Percentiles rank a stretch among this genome's conserved stretches.
Conservation (phyloP, 2,113 vertebrate genomes). For the Centropus unirufus region DNA sequence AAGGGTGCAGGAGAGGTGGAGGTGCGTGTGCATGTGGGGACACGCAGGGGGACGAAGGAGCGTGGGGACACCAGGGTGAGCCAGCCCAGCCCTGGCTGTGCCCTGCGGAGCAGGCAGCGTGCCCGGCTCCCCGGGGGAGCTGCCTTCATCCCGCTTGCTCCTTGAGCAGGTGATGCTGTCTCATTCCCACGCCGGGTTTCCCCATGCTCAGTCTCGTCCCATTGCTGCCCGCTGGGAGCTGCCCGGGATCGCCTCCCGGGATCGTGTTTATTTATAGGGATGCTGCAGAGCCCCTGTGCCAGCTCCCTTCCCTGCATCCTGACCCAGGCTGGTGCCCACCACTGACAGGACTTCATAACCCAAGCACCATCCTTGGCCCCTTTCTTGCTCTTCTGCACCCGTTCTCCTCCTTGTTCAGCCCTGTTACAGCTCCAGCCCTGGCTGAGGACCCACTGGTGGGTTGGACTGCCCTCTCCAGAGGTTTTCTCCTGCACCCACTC, state of each 20-base stretch:
- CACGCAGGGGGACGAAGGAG: rapidly evolving
- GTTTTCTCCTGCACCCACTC: not conserved
- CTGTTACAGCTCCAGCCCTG: not conserved
- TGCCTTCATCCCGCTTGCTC: not conserved
- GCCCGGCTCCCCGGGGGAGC: not conserved
- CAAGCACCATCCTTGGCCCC: not conserved
- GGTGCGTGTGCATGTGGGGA: rapidly evolving
- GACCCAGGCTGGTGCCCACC: too few relatives aligned
- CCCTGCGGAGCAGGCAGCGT: not conserved
- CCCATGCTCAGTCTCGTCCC: not conserved
- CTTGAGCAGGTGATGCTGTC: not conserved
- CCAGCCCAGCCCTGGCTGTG: rapidly evolving
- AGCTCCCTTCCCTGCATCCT: not conserved
- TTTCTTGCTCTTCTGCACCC: not conserved
- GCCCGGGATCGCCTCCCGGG: rapidly evolving
- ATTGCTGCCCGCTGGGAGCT: rapidly evolving
- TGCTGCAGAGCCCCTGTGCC: not conserved
- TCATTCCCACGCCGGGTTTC: not conserved
- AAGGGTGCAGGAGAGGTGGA: rapidly evolving
- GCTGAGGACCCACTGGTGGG: not conserved
- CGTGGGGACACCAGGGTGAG: too few relatives aligned
- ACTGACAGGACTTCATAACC: too few relatives aligned
- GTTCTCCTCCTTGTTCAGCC: not conserved
- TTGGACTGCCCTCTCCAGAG: not conserved
- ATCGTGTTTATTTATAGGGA: slow-evolving; percentile 37